A percentile compares a stretch with the other conserved stretches of the same genome.
These are phyloP conservation scores for Galeruca laticollis DNA, from an alignment of 2,888 invertebrate genomes.

Conservation along the genomic window DNA sequence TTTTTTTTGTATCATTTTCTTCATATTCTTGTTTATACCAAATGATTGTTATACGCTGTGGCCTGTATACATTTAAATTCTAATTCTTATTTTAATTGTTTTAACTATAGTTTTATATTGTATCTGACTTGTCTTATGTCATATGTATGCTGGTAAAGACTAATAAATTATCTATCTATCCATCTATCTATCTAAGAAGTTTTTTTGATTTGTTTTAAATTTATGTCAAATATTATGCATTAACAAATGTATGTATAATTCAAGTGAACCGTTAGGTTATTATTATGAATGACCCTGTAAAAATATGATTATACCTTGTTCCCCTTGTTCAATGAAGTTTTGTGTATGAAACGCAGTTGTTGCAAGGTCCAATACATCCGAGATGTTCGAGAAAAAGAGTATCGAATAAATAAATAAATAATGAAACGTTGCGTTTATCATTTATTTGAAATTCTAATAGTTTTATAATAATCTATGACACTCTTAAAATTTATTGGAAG, in stretches of 20 bases:
- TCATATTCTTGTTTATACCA: too few species aligned
- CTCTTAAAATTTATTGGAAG: too few species aligned
- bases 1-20: too few species aligned
- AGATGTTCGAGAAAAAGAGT: background rate
- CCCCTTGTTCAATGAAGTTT: constrained; percentile 7
- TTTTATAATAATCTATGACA: background rate
- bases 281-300: background rate
- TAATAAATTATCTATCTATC: too few species aligned
- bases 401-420: background rate
- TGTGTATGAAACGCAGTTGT: background rate
- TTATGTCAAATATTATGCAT: background rate
- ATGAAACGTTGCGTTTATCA: background rate
- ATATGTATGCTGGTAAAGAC: too few species aligned
- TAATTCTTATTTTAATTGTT: too few species aligned
- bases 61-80: too few species aligned
- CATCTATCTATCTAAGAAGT: too few species aligned
- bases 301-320: background rate
- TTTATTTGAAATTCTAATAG: background rate
- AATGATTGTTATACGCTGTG: too few species aligned
- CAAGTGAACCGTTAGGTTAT: background rate
- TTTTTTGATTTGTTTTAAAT: background rate
- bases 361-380: constrained; percentile 3
- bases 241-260: background rate
- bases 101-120: too few species aligned
- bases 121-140: too few species aligned